A percentile compares a stretch with the other conserved stretches of the same genome.
Evolutionary conservation across 2,797 vertebrate genomes (phyloP).

Genomic region (Geotrypetes seraphini): DNA sequence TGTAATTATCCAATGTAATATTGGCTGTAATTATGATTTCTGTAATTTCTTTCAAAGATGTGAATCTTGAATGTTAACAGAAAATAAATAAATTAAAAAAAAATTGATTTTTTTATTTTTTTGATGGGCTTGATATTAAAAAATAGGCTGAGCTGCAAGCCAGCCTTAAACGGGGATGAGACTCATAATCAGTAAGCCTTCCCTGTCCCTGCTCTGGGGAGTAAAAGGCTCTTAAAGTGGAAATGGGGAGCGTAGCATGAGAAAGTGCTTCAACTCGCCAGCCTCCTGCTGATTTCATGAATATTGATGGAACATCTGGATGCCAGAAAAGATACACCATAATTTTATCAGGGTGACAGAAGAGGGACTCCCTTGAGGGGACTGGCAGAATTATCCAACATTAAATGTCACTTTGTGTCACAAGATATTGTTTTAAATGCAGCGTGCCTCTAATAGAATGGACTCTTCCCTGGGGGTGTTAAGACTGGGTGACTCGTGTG

Average conservation of each 20-base stretch:
- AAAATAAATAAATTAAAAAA: too few relatives aligned
- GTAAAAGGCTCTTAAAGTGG: too few relatives aligned
- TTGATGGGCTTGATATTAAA: too few relatives aligned
- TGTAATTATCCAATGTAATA: too few relatives aligned
- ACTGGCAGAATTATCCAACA: conserved; percentile 6
- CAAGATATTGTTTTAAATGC: conserved; percentile 23
- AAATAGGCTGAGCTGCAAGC: too few relatives aligned
- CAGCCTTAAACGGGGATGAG: too few relatives aligned
- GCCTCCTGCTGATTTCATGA: conserved; percentile 3
- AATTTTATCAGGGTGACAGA: conserved; percentile 32
- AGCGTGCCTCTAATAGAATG: conserved; percentile 25
- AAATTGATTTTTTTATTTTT: too few relatives aligned
- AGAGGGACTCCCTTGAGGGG: conserved; percentile 16
- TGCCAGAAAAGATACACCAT: neutral
- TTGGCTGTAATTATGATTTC: too few relatives aligned
- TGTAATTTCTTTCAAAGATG: too few relatives aligned
- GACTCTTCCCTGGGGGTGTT: conserved; percentile 16
- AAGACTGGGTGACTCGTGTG: conserved; percentile 20
- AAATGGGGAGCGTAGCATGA: neutral
- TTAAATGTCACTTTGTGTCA: conserved; percentile 25
- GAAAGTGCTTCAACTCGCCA: too few relatives aligned
- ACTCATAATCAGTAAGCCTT: too few relatives aligned
- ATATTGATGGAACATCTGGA: conserved; percentile 17
- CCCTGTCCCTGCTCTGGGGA: neutral
- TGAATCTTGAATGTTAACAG: too few relatives aligned